Percentiles rank a stretch among this genome's conserved stretches.
phyloP scores from a whole-genome alignment of 2,113 vertebrate species.

The Austrofundulus limnaeus region DNA sequence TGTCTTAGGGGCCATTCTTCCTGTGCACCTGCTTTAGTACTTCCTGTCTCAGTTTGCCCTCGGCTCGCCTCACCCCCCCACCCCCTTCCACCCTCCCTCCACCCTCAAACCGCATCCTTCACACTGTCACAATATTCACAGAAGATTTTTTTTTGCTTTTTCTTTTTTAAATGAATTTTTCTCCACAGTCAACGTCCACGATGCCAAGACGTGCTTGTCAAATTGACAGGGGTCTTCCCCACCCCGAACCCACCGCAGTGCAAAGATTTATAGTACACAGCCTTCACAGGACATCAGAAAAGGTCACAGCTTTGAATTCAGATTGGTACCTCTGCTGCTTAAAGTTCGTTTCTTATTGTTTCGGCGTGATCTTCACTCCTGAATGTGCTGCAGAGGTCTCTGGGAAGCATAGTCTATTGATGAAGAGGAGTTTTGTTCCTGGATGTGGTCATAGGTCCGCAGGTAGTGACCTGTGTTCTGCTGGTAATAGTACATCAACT shows the following conservation, averaged over 20 bases:
- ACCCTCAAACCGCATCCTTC: slow-evolving; percentile 76
- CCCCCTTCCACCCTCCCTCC: slow-evolving; percentile 9
- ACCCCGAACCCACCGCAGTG: slow-evolving; percentile 42
- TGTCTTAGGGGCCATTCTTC: slow-evolving; percentile 76
- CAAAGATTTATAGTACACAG: slow-evolving; percentile 63
- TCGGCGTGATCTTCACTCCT: slow-evolving; percentile 79
- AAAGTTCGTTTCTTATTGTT: neutral
- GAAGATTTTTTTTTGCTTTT: no score
- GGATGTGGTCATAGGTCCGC: slow-evolving; percentile 84
- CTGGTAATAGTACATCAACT: slow-evolving; percentile 89
- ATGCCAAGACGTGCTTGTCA: slow-evolving; percentile 36
- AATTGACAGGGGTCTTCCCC: slow-evolving; percentile 68
- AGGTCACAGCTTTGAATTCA: slow-evolving; percentile 44
- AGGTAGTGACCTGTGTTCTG: slow-evolving; percentile 89
- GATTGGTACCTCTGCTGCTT: slow-evolving; percentile 9
- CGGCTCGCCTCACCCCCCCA: slow-evolving; percentile 49
- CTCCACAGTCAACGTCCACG: slow-evolving; percentile 17
- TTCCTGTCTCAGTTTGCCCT: slow-evolving; percentile 79
- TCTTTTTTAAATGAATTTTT: slow-evolving; percentile 14
- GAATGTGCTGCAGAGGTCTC: slow-evolving; percentile 88
- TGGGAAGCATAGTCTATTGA: slow-evolving; percentile 82
- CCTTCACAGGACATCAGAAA: slow-evolving; percentile 46
- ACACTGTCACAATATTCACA: slow-evolving; percentile 58
- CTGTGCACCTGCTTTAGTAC: slow-evolving; percentile 81
- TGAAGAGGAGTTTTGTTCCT: slow-evolving; percentile 78